Conservation (phyloP, 2,113 vertebrate genomes). For the Microtus oregoni region DNA sequence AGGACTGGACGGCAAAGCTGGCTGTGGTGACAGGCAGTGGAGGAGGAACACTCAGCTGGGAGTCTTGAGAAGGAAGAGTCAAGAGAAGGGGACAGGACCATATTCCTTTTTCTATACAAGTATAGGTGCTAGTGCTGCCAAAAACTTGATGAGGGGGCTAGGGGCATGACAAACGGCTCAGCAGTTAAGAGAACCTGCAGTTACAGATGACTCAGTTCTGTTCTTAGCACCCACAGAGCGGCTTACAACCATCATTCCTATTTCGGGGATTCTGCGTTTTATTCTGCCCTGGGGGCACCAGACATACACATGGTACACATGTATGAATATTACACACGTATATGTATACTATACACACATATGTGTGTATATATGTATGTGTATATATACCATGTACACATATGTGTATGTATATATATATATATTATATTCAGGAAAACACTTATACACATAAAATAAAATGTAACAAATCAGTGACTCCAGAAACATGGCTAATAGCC, state of each 20-base stretch:
- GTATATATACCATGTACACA: background rate
- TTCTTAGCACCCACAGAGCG: background rate
- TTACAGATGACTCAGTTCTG: background rate
- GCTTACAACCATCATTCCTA: background rate
- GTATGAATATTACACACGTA: background rate
- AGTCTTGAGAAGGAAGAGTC: too few species aligned
- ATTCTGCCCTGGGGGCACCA: background rate
- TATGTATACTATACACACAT: background rate
- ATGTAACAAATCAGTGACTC: too few species aligned
- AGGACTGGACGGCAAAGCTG: background rate
- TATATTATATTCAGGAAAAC: background rate
- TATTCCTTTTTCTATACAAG: background rate
- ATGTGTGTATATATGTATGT: too few species aligned
- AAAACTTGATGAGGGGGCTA: background rate
- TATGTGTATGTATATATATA: too few species aligned
- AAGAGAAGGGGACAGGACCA: background rate
- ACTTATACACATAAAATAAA: background rate
- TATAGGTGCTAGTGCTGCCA: background rate
- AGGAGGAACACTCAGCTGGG: background rate
- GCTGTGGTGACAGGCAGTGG: background rate
- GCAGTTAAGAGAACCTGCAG: background rate
- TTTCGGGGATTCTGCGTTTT: background rate
- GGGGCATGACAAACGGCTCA: background rate
- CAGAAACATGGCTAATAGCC: background rate
- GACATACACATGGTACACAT: background rate